A percentile compares a stretch with the other conserved stretches of the same genome.
Evolutionary conservation across 2,797 vertebrate species (phyloP).

Genomic region (Tarsius wallacei): DNA sequence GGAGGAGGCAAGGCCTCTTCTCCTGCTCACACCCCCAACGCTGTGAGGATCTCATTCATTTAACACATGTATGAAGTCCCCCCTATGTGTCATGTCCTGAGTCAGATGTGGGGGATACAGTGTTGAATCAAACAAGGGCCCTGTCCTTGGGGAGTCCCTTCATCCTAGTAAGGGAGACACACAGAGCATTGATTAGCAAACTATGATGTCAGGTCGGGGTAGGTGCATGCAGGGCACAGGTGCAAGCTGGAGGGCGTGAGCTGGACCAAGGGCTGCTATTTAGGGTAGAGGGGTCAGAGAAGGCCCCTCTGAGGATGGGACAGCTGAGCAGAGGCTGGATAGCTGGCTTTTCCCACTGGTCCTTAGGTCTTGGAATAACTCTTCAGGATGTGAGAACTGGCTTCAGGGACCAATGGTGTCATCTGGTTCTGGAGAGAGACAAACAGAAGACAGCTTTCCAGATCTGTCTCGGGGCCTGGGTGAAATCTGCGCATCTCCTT

Average conservation of each 20-base stretch:
- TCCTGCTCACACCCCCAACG: too few relatives aligned
- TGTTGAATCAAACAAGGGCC: background rate
- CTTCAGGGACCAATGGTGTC: background rate
- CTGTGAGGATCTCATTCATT: background rate
- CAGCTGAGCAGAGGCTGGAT: background rate
- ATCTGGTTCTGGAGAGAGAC: background rate
- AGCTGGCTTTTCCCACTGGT: background rate
- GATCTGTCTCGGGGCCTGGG: background rate
- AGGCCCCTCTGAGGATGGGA: background rate
- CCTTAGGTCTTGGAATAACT: background rate
- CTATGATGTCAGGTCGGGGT: fast-evolving
- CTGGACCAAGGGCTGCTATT: background rate
- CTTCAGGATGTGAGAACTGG: background rate
- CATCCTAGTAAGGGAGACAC: background rate
- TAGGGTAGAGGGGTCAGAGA: background rate
- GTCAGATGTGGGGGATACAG: background rate
- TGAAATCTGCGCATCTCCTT: background rate
- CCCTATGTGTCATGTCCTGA: background rate
- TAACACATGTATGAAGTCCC: background rate
- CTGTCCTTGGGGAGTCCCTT: too few relatives aligned
- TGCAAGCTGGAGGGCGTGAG: too few relatives aligned
- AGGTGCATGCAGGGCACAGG: background rate
- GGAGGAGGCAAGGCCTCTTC: background rate
- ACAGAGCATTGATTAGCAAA: background rate
- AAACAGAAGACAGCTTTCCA: background rate